A percentile compares a stretch with the other conserved stretches of the same genome.
Conservation (phyloP, 2,797 vertebrate genomes). For the Phrynocephalus vlangalii region DNA sequence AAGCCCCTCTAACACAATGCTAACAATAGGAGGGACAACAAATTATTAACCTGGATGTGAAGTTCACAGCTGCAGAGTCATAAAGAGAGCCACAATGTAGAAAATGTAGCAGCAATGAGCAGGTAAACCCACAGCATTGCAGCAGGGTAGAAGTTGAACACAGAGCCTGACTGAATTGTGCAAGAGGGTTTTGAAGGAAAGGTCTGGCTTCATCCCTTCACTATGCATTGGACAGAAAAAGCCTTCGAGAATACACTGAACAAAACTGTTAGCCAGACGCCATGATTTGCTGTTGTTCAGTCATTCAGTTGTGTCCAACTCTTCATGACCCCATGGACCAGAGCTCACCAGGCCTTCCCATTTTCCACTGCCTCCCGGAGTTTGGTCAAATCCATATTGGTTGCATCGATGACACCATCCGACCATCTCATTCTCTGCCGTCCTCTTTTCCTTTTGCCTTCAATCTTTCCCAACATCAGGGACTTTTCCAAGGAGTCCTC, state of each 20-base stretch:
- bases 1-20: fast-evolving
- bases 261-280: not conserved
- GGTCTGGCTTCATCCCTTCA: not conserved
- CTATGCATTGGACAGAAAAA: too few species aligned
- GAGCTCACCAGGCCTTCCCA: too few species aligned
- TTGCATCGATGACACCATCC: too few species aligned
- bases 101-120: slow-evolving; percentile 22
- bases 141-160: not conserved
- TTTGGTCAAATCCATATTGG: too few species aligned
- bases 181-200: not conserved
- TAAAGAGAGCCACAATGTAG: slow-evolving; percentile 21
- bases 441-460: too few species aligned
- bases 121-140: not conserved
- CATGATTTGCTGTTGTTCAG: not conserved
- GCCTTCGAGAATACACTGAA: slow-evolving; percentile 1
- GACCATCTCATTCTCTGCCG: too few species aligned
- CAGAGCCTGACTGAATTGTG: not conserved
- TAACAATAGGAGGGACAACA: slow-evolving; percentile 19
- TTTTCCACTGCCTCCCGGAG: too few species aligned
- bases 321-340: too few species aligned
- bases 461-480: too few species aligned
- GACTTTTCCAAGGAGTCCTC: too few species aligned
- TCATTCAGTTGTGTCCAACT: too few species aligned
- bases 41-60: slow-evolving; percentile 29
- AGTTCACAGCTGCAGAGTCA: not conserved